Evolutionary conservation across 2,113 vertebrate genomes (phyloP).

Genomic region (Vireo altiloquus): DNA sequence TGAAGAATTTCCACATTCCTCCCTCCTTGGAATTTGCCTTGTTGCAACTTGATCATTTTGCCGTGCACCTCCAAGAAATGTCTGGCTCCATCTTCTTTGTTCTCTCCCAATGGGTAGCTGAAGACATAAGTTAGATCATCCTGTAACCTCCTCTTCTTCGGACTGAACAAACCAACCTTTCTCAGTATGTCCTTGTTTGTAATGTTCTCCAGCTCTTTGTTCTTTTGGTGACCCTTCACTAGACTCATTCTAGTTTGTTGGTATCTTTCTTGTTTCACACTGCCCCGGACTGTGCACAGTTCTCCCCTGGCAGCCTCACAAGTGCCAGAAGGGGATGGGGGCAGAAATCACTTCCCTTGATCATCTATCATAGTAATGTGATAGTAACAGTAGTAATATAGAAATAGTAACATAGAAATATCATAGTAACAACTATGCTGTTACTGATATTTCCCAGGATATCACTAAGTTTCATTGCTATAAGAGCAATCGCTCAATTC

Average conservation of each 20-base stretch:
- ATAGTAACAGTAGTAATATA: too few relatives aligned
- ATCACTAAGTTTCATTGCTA: not conserved
- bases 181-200: not conserved
- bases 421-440: not conserved
- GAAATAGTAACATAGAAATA: too few relatives aligned
- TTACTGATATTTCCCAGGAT: not conserved
- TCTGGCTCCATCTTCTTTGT: not conserved
- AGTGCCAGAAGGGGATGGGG: not conserved
- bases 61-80: not conserved
- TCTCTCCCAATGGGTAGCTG: not conserved
- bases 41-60: not conserved
- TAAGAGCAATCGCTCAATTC: not conserved
- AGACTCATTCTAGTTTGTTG: not conserved
- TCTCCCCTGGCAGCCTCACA: not conserved
- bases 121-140: not conserved
- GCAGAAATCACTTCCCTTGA: not conserved
- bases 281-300: not conserved
- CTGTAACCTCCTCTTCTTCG: not conserved
- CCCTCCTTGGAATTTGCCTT: not conserved
- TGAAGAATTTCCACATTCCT: not conserved
- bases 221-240: not conserved
- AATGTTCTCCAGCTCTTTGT: not conserved
- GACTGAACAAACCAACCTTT: not conserved
- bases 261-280: not conserved
- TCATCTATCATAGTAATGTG: not conserved